Percentiles rank a stretch among this genome's conserved stretches.
Evolutionary conservation across 2,888 invertebrate genomes (phyloP).

Genomic region (Drosophila barbarae): DNA sequence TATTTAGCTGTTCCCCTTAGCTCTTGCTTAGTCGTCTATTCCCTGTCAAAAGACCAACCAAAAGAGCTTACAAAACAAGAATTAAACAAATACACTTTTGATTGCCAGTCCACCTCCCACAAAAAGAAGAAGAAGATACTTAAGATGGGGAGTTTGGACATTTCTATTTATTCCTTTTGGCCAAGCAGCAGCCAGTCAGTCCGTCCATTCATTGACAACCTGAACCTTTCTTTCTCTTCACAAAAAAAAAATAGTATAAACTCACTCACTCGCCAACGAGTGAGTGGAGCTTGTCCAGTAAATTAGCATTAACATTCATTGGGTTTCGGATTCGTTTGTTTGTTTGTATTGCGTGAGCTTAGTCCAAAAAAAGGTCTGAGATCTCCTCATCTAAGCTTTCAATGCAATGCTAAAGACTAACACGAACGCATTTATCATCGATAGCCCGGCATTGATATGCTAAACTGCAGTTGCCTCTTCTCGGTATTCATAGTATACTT

Average conservation of each 20-base stretch:
- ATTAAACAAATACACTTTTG: constrained; percentile 14
- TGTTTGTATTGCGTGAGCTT: constrained; percentile 45
- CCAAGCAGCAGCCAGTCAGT: constrained; percentile 5
- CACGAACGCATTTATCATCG: constrained; percentile 69
- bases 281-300: constrained; percentile 65
- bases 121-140: background rate
- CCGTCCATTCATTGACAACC: constrained; percentile 32
- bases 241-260: constrained; percentile 12
- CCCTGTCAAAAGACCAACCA: background rate
- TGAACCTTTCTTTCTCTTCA: constrained; percentile 28
- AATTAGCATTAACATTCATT: constrained; percentile 68
- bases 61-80: constrained; percentile 11
- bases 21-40: background rate
- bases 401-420: constrained; percentile 54
- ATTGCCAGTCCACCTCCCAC: constrained; percentile 24
- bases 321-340: constrained; percentile 39
- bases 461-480: constrained; percentile 46
- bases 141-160: constrained; percentile 23
- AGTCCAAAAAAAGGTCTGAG: constrained; percentile 4
- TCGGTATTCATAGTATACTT: constrained; percentile 14
- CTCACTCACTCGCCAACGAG: constrained; percentile 32
- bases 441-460: constrained; percentile 45
- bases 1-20: background rate
- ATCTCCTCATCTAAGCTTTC: constrained; percentile 6
- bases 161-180: constrained; percentile 41